phyloP scores from a whole-genome alignment of 35 echinoderm and acorn worm genomes.

The Apostichopus parvimensis region DNA sequence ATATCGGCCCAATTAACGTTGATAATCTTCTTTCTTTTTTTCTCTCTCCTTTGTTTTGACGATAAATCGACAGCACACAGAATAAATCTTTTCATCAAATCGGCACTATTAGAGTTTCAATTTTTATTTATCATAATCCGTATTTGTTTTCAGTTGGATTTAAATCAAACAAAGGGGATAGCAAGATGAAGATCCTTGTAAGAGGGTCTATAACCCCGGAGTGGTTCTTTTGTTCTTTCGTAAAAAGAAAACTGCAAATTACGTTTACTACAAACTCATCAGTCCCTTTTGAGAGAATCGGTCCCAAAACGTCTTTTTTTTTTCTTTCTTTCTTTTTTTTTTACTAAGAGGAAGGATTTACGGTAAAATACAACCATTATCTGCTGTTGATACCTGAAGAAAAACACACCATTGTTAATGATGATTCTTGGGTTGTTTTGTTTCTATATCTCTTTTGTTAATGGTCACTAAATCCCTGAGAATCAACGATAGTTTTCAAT shows the following conservation, averaged over 20 bases:
- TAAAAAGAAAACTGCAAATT: background rate
- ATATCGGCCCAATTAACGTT: background rate
- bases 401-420: constrained; percentile 10
- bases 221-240: background rate
- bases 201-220: background rate
- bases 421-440: background rate
- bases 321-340: background rate
- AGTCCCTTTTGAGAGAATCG: background rate
- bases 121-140: background rate
- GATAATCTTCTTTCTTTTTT: no score
- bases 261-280: background rate
- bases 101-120: background rate
- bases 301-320: background rate
- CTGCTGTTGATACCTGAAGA: constrained; percentile 15
- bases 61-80: no score
- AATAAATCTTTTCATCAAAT: background rate
- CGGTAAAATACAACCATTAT: constrained; percentile 10
- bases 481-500: constrained; percentile 16
- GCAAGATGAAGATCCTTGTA: background rate
- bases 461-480: background rate
- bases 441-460: constrained; percentile 2
- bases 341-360: background rate
- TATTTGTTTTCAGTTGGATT: background rate
- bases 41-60: no score
- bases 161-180: background rate